Conservation (phyloP, 2,888 invertebrate species). For the Baronia brevicornis region DNA sequence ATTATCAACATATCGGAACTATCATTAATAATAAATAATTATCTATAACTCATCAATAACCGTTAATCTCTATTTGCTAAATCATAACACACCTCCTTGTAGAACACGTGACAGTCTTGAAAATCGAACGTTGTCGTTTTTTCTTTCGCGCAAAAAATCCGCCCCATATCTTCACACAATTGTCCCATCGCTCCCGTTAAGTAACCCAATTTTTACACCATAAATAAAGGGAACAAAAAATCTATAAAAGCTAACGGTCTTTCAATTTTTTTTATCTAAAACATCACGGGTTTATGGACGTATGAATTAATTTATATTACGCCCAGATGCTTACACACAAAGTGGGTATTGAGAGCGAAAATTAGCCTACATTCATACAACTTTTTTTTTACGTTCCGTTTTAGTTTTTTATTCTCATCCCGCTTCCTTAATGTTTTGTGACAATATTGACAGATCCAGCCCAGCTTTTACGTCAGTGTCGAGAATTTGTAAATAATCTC, state of each 20-base stretch:
- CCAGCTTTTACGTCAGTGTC: slow-evolving; percentile 40
- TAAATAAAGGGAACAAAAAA: slow-evolving; percentile 64
- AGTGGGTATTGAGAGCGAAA: slow-evolving; percentile 68
- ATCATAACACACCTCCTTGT: slow-evolving; percentile 21
- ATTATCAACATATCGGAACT: too few species aligned
- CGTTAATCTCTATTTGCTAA: slow-evolving; percentile 32
- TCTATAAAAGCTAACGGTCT: slow-evolving; percentile 60
- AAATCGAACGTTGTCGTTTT: slow-evolving; percentile 24
- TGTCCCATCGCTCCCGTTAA: slow-evolving; percentile 60
- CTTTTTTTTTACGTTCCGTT: slow-evolving; percentile 28
- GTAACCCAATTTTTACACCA: slow-evolving; percentile 75
- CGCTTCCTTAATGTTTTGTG: slow-evolving; percentile 55
- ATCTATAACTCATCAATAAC: slow-evolving; percentile 46
- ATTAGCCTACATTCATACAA: slow-evolving; percentile 67
- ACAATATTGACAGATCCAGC: slow-evolving; percentile 71
- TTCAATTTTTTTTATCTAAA: slow-evolving; percentile 37
- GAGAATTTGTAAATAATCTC: slow-evolving; percentile 71
- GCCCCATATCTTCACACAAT: slow-evolving; percentile 51
- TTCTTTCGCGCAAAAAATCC: slow-evolving; percentile 28
- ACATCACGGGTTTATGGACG: slow-evolving; percentile 29
- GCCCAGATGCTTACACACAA: slow-evolving; percentile 69
- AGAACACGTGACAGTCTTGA: slow-evolving; percentile 28
- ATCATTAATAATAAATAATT: slow-evolving; percentile 49
- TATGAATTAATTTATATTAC: slow-evolving; percentile 70
- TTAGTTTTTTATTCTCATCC: slow-evolving; percentile 27